phyloP scores from a whole-genome alignment of 2,888 invertebrate species.

The Temnothorax rugatulus region DNA sequence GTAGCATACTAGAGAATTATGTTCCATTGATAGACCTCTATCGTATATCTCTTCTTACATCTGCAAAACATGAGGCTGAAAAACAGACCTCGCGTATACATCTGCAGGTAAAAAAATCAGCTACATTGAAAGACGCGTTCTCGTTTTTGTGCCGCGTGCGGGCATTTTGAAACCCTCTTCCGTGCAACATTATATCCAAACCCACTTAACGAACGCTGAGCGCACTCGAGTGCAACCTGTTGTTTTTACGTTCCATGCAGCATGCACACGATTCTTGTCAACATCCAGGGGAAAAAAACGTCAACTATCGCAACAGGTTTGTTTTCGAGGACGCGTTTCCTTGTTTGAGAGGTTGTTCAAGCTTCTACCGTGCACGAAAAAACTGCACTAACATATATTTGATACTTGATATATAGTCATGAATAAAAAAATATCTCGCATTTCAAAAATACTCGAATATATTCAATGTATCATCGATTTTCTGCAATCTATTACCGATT shows the following conservation, averaged over 20 bases:
- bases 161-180: slow-evolving; percentile 33
- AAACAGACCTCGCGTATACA: slow-evolving; percentile 31
- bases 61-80: slow-evolving; percentile 38
- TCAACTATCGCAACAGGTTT: slow-evolving; percentile 32
- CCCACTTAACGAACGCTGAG: slow-evolving; percentile 45
- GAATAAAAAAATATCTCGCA: background rate
- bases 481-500: background rate
- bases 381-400: background rate
- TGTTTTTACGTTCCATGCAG: slow-evolving; percentile 39
- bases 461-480: background rate
- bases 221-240: slow-evolving; percentile 53
- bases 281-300: slow-evolving; percentile 34
- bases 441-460: slow-evolving; percentile 1
- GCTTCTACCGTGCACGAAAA: background rate
- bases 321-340: slow-evolving; percentile 27
- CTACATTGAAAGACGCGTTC: slow-evolving; percentile 29
- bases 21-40: slow-evolving; percentile 8
- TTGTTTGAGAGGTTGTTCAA: background rate
- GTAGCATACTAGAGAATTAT: background rate
- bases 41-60: slow-evolving; percentile 15
- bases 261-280: slow-evolving; percentile 39
- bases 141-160: slow-evolving; percentile 47
- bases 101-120: slow-evolving; percentile 38
- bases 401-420: background rate
- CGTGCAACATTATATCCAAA: slow-evolving; percentile 41